Evolutionary conservation across 2,888 invertebrate genomes (phyloP), one percentile per base, ranked within the genome.

Genomic region (Drosophila merina): DNA sequence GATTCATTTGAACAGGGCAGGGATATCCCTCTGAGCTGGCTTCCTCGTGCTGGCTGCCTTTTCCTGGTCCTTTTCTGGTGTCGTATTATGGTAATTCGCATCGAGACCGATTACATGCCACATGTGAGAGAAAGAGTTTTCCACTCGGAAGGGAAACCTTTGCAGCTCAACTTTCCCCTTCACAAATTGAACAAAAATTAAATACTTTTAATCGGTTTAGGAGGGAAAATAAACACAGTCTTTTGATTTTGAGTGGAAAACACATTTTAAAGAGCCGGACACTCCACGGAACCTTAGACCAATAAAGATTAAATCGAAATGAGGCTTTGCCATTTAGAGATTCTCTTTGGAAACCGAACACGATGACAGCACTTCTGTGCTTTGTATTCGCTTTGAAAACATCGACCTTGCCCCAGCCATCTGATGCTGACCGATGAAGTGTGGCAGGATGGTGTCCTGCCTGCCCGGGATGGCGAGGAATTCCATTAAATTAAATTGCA

Each of bases 61-160:
- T 57, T 45, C 26, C 54, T 40, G 40, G 62, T 57, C 63, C 66
- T 58, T 54, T 68, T 71, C 75, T 77, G 72, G 77, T 82, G 79
- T 80, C 76, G 68, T 82, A 74, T 86, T 88, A 88, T 88, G 88
- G 88, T 87, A 87, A 87, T 87, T 80, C 86, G 73, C 75, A 80
- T 86, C 79, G 75, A 72, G 72, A 79, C 70, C 83, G 83, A 87
- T 88, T 86, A 82, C 75, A 77, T 71, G 77, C 79, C 79, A 77
- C 80, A 86, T 86, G 83, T 83, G 86, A 20, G 20, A 72, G 72
- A 76, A 76, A 75, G 73, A 70, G 63, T 67, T 73, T 9, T 36
- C 10, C 26, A 9, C 26, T 20, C 14, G 30, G 50, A 63, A 63
- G n/a, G 0, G 33, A 25, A 50, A 25, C 45, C 38, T 38, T 2